Percentiles rank a stretch among this genome's conserved stretches.
phyloP scores from a whole-genome alignment of 2,888 invertebrate genomes.

The Oscheius sp. region DNA sequence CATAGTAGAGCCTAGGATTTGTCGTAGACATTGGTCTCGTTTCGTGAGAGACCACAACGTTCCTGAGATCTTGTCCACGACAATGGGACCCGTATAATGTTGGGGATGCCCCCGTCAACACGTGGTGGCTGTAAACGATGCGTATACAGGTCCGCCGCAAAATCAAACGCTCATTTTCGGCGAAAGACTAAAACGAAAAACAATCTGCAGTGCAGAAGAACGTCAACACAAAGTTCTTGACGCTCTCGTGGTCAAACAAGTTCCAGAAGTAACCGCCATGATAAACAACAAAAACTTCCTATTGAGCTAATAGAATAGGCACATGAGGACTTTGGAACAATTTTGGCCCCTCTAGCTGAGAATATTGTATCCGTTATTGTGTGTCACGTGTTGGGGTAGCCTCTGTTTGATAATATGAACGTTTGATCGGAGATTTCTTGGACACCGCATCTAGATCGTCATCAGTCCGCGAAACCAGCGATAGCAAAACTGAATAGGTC shows the following conservation, averaged over 20 bases:
- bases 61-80: not conserved
- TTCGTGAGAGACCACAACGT: too few relatives aligned
- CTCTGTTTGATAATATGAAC: conserved; percentile 17
- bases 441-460: conserved; percentile 15
- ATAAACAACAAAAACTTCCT: too few relatives aligned
- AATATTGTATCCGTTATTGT: not conserved
- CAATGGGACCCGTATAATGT: conserved; percentile 14
- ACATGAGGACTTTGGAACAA: too few relatives aligned
- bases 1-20: too few relatives aligned
- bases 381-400: conserved; percentile 20
- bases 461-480: not conserved
- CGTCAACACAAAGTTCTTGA: too few relatives aligned
- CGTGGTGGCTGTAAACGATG: conserved; percentile 16
- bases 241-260: too few relatives aligned
- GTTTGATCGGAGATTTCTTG: conserved; percentile 25
- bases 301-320: too few relatives aligned
- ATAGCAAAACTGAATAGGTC: too few relatives aligned
- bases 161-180: conserved; percentile 11
- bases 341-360: too few relatives aligned
- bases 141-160: conserved; percentile 6
- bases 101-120: conserved; percentile 19
- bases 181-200: not conserved
- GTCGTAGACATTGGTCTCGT: too few relatives aligned
- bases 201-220: too few relatives aligned
- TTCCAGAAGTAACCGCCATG: too few relatives aligned